A percentile compares a stretch with the other conserved stretches of the same genome.
These are phyloP conservation scores for Drosophila leonis DNA, from an alignment of 2,888 invertebrate species.

Conservation along the genomic window DNA sequence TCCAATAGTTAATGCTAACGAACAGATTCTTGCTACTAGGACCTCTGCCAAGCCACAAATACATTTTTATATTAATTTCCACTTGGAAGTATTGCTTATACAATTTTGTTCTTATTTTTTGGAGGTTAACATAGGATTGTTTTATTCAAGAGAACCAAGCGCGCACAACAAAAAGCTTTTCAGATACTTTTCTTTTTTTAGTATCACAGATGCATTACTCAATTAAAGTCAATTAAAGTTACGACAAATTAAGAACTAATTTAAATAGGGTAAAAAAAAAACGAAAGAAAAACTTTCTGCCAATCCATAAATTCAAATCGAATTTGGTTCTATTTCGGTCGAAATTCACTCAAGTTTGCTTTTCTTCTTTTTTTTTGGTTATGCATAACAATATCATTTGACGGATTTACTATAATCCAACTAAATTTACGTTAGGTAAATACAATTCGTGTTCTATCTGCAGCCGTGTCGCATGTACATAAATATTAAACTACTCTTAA, in stretches of 20 bases:
- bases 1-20: too few relatives aligned
- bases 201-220: slow-evolving; percentile 14
- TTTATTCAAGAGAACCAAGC: not conserved
- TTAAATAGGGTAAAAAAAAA: not conserved
- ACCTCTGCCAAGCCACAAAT: not conserved
- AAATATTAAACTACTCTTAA: slow-evolving; percentile 16
- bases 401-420: not conserved
- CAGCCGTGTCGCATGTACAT: slow-evolving; percentile 5
- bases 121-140: not conserved
- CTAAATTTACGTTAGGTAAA: not conserved
- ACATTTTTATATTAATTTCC: not conserved
- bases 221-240: not conserved
- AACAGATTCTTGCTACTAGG: not conserved
- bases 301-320: not conserved
- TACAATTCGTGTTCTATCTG: not conserved
- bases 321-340: slow-evolving; percentile 9
- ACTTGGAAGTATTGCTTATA: too few relatives aligned
- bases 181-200: slow-evolving; percentile 3
- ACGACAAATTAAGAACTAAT: not conserved
- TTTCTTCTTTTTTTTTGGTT: not conserved
- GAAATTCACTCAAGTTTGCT: not conserved
- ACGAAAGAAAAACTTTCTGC: not conserved
- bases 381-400: slow-evolving; percentile 1
- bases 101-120: not conserved
- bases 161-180: slow-evolving; percentile 5